Evolutionary conservation across 2,797 vertebrate species (phyloP), one percentile per base, ranked within the genome.

Genomic region (Pelochelys cantorii): DNA sequence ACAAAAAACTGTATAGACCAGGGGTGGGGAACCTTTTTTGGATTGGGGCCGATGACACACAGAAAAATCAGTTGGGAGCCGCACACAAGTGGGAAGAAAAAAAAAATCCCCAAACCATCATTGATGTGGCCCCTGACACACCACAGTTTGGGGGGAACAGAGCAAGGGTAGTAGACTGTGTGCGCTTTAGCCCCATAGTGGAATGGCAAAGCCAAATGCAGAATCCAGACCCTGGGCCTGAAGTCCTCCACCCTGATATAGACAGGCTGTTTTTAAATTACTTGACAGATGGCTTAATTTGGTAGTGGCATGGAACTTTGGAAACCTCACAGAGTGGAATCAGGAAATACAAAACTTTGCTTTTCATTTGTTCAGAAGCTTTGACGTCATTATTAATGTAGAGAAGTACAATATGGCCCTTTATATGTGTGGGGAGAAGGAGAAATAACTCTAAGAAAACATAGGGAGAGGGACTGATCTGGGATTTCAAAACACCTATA

Each of bases 361-460:
- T 5, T 42, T 37, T 77, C 55, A 52, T 77, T 48, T 77, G 25
- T 29, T 82, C 18, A 62, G 42, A 82, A 77, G 52, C 25, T 29
- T 22, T 89, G 54, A 55, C 52, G 42, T 56, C 9, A n/a, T 65
- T 84, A 80, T 3, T 31, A 23, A 12, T 62, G 29, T 7, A 60
- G 27, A 83, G 3, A 0, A 3, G 27, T 57, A 84, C 52, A 92
- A 95, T 93, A 90, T 90, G 92, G 54, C 53, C 79, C 95, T 90
- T 95, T 31, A 8, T 8, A 77, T 93, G 95, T 96, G 87, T 89
- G 55, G 95, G 84, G 95, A 95, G 91, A 86, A 90, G 84, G 80
- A 71, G 95, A 95, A 95, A 93, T 57, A 95, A 90, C 60, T 88
- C 95, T 86, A 93, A 90, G 78, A 93, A 94, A 84, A 89, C 42